These are phyloP conservation scores for Salvelinus fontinalis DNA, from an alignment of 2,113 vertebrate genomes.

Conservation along the genomic window DNA sequence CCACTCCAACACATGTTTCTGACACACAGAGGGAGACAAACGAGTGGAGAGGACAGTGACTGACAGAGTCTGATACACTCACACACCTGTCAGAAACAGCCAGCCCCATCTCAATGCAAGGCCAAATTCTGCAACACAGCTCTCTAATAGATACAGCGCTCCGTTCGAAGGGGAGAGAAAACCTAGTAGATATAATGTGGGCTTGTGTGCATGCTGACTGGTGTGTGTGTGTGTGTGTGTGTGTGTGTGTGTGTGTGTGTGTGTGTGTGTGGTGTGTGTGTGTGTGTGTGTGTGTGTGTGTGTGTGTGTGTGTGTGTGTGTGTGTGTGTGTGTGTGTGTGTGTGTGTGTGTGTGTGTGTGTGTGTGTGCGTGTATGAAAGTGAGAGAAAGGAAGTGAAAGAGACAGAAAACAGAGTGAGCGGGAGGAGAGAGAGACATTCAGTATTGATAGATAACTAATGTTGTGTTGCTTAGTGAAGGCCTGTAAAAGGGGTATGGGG, in stretches of 20 bases:
- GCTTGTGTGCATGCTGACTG: background rate
- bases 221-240: background rate
- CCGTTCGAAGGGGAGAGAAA: slow-evolving; percentile 35
- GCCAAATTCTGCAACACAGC: slow-evolving; percentile 30
- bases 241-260: background rate
- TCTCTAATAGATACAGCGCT: slow-evolving; percentile 38
- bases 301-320: background rate
- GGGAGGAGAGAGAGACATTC: background rate
- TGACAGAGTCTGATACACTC: slow-evolving; percentile 20
- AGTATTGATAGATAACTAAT: slow-evolving; percentile 7
- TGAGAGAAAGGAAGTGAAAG: background rate
- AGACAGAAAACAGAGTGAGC: slow-evolving; percentile 6
- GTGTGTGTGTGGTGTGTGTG: background rate
- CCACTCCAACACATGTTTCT: slow-evolving; percentile 42
- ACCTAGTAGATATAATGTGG: slow-evolving; percentile 14
- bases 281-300: background rate
- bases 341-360: background rate
- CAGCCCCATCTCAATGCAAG: slow-evolving; percentile 26
- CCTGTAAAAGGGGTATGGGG: background rate
- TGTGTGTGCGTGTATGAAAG: background rate
- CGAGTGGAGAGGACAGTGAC: slow-evolving; percentile 12
- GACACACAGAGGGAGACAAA: slow-evolving; percentile 38
- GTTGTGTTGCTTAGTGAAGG: background rate
- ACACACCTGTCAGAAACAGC: slow-evolving; percentile 42
- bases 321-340: too few species aligned